Percentiles rank a stretch among this genome's conserved stretches.
Evolutionary conservation across 2,797 vertebrate genomes (phyloP).

Genomic region (Rhinophrynus dorsalis): DNA sequence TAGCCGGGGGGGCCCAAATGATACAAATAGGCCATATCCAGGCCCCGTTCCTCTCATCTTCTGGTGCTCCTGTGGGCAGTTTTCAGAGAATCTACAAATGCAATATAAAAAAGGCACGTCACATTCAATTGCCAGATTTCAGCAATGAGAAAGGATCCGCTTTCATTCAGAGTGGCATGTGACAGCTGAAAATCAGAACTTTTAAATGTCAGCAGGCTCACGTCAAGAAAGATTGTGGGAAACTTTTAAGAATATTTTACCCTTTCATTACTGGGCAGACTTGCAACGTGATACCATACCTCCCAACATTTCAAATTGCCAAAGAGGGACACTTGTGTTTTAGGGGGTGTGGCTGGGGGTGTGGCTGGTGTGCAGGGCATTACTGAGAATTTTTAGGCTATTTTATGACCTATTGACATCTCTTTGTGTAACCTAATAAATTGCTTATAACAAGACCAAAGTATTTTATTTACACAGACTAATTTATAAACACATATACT

Average conservation of each 20-base stretch:
- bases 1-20: background rate
- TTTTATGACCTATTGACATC: too few species aligned
- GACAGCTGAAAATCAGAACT: constrained; percentile 49
- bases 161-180: constrained; percentile 49
- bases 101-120: constrained; percentile 44
- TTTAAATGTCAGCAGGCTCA: constrained; percentile 49
- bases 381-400: too few species aligned
- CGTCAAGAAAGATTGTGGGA: constrained; percentile 36
- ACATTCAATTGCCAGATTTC: constrained; percentile 36
- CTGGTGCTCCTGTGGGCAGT: constrained; percentile 43
- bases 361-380: too few species aligned
- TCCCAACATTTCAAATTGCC: too few species aligned
- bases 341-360: too few species aligned
- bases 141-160: constrained; percentile 27
- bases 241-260: constrained; percentile 41
- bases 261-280: constrained; percentile 28
- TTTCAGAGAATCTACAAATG: constrained; percentile 13
- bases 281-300: background rate
- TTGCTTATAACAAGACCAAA: too few species aligned
- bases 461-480: too few species aligned
- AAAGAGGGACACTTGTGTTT: too few species aligned
- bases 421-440: too few species aligned
- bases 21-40: background rate
- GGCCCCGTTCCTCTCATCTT: constrained; percentile 5
- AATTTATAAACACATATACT: too few species aligned